Base-by-base conservation (phyloP, 2,797 vertebrate species). In the Pangasius larnaudii region DNA sequence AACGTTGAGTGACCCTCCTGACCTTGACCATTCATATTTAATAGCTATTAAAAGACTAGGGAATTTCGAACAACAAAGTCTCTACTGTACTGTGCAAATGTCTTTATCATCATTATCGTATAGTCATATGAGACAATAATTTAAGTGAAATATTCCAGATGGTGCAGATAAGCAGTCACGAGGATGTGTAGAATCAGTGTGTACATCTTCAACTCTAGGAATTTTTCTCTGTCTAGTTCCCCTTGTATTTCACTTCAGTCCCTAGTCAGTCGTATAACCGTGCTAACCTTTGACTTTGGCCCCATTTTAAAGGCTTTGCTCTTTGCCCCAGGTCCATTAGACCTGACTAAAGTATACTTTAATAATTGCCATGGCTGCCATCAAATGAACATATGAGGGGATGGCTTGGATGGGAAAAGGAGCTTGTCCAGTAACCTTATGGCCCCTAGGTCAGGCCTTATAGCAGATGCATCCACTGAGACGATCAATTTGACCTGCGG, bases 311-410 rank as follows among this genome's bases (percentile, higher is more conserved):
- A 95, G 95, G 93, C 94, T 94, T 92, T 95, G 94, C 95, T 92
- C 95, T 95, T 95, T 96, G 95, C 93, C 95, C 95, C 67, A 95
- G 90, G 93, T 93, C 93, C 94, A 95, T 96, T 97, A 96, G 95
- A 95, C 94, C 93, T 93, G 93, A 94, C 94, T 96, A 93, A 95
- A 95, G 94, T 96, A 96, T 96, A 96, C 95, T 94, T 95, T 96
- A 95, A 95, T 96, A 96, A 96, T 95, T 96, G 94, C 92, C 91
- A 92, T 92, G 91, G 92, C 91, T 91, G 88, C 94, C 93, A 96
- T 96, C 94, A 95, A 96, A 96, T 93, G 93, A 95, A 92, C 94
- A 95, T 96, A 95, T 93, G 93, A 95, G 93, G 91, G 90, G 92
- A 89, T 91, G 90, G 89, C 89, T 90, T 94, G 93, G 93, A 90